A percentile compares a stretch with the other conserved stretches of the same genome.
phyloP scores from a whole-genome alignment of 2,888 invertebrate genomes.

The Dryobotodes eremita region DNA sequence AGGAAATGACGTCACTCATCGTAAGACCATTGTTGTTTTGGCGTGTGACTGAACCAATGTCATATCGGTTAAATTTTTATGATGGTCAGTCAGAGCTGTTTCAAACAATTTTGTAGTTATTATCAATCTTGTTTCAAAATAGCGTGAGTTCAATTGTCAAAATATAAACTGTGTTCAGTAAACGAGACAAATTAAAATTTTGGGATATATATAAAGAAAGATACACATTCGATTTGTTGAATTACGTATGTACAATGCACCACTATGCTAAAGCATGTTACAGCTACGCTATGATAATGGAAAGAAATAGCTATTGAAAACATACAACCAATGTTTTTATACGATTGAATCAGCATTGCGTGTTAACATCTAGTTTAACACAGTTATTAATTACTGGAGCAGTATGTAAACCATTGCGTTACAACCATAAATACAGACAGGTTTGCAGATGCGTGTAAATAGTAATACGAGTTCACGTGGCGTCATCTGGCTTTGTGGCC shows the following conservation, averaged over 20 bases:
- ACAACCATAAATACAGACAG: slow-evolving; percentile 42
- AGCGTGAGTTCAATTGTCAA: slow-evolving; percentile 8
- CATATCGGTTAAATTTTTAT: slow-evolving; percentile 46
- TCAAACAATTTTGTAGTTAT: slow-evolving; percentile 31
- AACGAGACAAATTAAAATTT: neutral
- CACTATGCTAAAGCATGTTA: neutral
- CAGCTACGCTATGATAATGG: slow-evolving; percentile 6
- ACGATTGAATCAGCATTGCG: slow-evolving; percentile 30
- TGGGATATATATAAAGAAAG: no score
- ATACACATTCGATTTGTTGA: neutral
- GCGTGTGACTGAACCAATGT: slow-evolving; percentile 65
- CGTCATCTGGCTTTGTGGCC: slow-evolving; percentile 74
- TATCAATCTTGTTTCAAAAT: slow-evolving; percentile 27
- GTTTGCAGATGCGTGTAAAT: slow-evolving; percentile 63
- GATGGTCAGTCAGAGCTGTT: slow-evolving; percentile 35
- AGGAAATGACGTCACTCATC: slow-evolving; percentile 59
- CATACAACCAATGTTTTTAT: slow-evolving; percentile 22
- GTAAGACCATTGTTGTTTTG: slow-evolving; percentile 59
- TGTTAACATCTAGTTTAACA: slow-evolving; percentile 24
- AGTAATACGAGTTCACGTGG: slow-evolving; percentile 65
- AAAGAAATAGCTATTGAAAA: slow-evolving; percentile 24
- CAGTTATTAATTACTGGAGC: slow-evolving; percentile 47
- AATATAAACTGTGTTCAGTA: slow-evolving; percentile 3
- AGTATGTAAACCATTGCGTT: slow-evolving; percentile 43
- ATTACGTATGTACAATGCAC: neutral